Evolutionary conservation across 2,888 invertebrate genomes (phyloP).

Genomic region (Cataglyphis livida): DNA sequence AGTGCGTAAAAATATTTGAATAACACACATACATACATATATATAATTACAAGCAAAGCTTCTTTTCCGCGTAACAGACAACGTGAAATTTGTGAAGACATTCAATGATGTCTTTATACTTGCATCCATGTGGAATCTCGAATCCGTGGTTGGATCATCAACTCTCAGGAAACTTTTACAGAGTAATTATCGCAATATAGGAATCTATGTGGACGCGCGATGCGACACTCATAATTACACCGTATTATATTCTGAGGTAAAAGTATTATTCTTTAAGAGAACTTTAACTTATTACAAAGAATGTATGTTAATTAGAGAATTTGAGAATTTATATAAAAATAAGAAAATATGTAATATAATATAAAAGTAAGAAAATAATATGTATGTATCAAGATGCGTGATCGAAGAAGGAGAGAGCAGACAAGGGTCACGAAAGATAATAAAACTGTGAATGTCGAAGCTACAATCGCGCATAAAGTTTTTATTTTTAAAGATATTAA

Average conservation of each 20-base stretch:
- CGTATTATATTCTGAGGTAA: constrained; percentile 60
- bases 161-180: constrained; percentile 41
- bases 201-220: constrained; percentile 64
- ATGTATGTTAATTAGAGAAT: background rate
- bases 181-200: constrained; percentile 62
- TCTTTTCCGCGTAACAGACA: constrained; percentile 36
- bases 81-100: constrained; percentile 60
- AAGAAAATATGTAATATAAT: background rate
- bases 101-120: constrained; percentile 57
- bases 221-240: constrained; percentile 55
- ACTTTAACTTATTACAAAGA: background rate
- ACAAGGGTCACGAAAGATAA: constrained; percentile 14
- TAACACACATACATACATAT: background rate
- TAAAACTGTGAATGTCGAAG: background rate
- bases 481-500: constrained; percentile 4
- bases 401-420: background rate
- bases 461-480: constrained; percentile 1
- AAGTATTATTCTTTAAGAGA: background rate
- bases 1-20: constrained; percentile 60
- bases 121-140: constrained; percentile 47
- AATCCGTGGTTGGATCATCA: background rate
- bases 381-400: background rate
- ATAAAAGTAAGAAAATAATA: constrained; percentile 4
- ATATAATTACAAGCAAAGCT: constrained; percentile 5
- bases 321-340: constrained; percentile 15